Conservation (phyloP, 1,140 invertebrate genomes). For the Galleria mellonella region DNA sequence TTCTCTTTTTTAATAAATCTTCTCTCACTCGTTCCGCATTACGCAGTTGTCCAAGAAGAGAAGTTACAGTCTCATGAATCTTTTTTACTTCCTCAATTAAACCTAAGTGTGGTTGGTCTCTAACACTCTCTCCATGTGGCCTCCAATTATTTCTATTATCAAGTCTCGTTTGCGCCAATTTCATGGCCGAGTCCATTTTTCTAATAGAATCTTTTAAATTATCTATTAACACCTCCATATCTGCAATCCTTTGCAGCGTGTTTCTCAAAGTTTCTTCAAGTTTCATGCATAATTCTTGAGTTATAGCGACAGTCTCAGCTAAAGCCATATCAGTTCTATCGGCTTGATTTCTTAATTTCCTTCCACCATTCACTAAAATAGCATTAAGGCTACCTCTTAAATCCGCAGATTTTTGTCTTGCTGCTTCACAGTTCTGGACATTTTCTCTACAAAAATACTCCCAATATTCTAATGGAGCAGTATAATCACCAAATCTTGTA, state of each 20-base stretch:
- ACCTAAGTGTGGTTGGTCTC: conserved; percentile 80
- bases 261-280: conserved; percentile 80
- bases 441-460: conserved; percentile 81
- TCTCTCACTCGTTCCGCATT: conserved; percentile 77
- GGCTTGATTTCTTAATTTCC: conserved; percentile 83
- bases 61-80: conserved; percentile 79
- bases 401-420: conserved; percentile 77
- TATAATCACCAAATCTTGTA: conserved; percentile 81
- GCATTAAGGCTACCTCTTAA: conserved; percentile 78
- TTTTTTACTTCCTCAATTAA: conserved; percentile 84
- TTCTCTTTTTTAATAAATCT: conserved; percentile 76
- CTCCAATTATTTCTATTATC: conserved; percentile 79
- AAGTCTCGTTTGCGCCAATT: conserved; percentile 85
- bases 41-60: conserved; percentile 64
- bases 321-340: conserved; percentile 82
- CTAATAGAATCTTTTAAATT: conserved; percentile 76
- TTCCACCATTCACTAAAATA: conserved; percentile 78
- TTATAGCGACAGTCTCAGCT: conserved; percentile 78
- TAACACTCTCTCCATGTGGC: conserved; percentile 82
- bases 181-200: conserved; percentile 82
- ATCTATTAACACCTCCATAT: conserved; percentile 81
- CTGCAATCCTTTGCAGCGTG: conserved; percentile 77
- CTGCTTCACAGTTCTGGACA: conserved; percentile 77
- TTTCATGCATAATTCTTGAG: conserved; percentile 78
- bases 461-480: conserved; percentile 80